Evolutionary conservation across 2,113 vertebrate species (phyloP), one percentile per base, ranked within the genome.

Genomic region (Chaetorhynchus papuensis): DNA sequence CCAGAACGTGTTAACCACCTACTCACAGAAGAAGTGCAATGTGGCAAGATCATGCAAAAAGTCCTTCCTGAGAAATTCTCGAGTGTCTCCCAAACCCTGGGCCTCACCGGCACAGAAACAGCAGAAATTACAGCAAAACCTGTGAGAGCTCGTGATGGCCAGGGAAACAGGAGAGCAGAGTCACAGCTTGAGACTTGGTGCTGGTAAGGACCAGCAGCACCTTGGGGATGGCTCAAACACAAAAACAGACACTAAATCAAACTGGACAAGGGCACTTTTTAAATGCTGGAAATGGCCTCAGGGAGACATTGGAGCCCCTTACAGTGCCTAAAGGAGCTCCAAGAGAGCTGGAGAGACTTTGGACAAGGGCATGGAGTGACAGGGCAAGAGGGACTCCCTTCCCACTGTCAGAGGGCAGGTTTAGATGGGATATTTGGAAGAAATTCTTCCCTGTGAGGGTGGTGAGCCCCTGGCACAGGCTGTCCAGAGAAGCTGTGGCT

Each of bases 111-210:
- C 50, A 39, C 42, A 57, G 66, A 65, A 82, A 78, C 0, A 1
- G 65, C 79, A 89, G 57, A 71, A 92, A 59, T 35, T 3, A 49
- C 56, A 28, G 54, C 83, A n/a, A 74, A 85, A 79, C 18, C 47
- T 26, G 15, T 7, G 22, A 65, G 54, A 68, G 26, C 53, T 68
- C 0, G 0, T 59, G 44, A 28, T 11, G 45, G n/a, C 28, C 1
- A 13, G 31, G n/a, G 57, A 57, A 71, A 41, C 37, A 70, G 2
- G 45, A 13, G 30, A 79, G 64, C 45, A 50, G 23, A 31, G n/a
- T 2, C 6, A 22, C 42, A 47, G 53, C 53, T 11, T 0, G 0
- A 3, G 7, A 16, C 4, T 30, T 6, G 20, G 66, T 0, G 28
- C 35, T 33, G 72, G 3, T 5, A 15, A 0, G 39, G 71, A 39